phyloP scores from a whole-genome alignment of 2,797 vertebrate species.

The Onychomys leucogaster region DNA sequence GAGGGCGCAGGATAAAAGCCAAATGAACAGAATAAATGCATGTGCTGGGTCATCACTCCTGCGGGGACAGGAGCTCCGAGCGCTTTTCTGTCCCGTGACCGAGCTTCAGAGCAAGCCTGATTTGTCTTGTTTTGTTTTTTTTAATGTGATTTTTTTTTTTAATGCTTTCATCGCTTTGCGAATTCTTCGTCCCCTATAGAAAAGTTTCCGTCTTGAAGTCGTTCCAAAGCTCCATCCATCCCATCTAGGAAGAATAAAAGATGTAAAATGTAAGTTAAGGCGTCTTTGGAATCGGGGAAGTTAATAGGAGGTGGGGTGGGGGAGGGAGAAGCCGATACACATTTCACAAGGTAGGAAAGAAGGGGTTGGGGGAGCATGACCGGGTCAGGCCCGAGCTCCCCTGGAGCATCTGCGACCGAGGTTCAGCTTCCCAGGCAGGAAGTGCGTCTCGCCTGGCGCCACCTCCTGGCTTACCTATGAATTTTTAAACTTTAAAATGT shows the following conservation, averaged over 20 bases:
- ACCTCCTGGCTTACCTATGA: constrained; percentile 62
- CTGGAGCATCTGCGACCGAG: not conserved
- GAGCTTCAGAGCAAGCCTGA: not conserved
- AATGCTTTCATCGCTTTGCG: not conserved
- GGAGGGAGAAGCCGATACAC: not conserved
- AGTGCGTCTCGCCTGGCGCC: constrained; percentile 47
- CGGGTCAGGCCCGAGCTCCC: not conserved
- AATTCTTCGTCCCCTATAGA: constrained; percentile 2
- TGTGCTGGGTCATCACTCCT: constrained; percentile 2
- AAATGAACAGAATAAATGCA: constrained; percentile 35
- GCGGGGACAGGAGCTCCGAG: not conserved
- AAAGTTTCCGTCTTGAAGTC: constrained; percentile 41
- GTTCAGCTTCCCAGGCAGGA: not conserved
- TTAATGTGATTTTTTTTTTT: not conserved
- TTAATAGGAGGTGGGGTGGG: not conserved
- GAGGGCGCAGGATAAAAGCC: constrained; percentile 5
- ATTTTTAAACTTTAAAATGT: constrained; percentile 13
- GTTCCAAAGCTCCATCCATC: not conserved
- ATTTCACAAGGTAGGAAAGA: not conserved
- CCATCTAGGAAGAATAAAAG: constrained; percentile 20
- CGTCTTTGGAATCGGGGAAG: not conserved
- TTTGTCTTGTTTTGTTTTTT: not conserved
- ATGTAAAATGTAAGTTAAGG: not conserved
- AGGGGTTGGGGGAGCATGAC: constrained; percentile 8
- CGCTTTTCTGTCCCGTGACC: not conserved